A percentile compares a stretch with the other conserved stretches of the same genome.
Evolutionary conservation across 2,113 vertebrate genomes (phyloP).

Genomic region (Setophaga petechia): DNA sequence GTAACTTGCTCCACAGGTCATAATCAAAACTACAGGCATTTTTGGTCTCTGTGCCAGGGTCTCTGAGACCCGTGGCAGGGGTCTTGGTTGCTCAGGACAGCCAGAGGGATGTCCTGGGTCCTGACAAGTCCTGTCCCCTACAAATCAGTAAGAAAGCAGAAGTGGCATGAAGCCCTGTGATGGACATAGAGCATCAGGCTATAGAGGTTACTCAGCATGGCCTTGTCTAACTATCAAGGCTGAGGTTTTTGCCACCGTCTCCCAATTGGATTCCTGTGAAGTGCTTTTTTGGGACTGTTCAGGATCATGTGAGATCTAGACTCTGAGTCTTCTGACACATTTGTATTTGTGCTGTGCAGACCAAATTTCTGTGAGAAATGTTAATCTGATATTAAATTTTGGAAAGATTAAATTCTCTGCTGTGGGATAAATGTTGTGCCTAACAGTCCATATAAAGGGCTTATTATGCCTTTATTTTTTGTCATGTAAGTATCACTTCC

Average conservation of each 20-base stretch:
- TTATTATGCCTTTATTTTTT: neutral
- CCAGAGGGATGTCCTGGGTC: too few relatives aligned
- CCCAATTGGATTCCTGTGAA: neutral
- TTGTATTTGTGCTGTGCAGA: neutral
- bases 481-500: neutral
- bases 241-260: neutral
- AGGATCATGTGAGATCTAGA: neutral
- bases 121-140: neutral
- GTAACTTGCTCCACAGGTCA: too few relatives aligned
- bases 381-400: neutral
- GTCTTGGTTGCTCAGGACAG: too few relatives aligned
- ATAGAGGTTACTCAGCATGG: neutral
- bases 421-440: neutral
- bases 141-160: fast-evolving
- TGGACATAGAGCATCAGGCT: neutral
- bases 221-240: neutral
- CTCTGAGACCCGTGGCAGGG: too few relatives aligned
- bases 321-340: neutral
- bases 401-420: neutral
- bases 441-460: neutral
- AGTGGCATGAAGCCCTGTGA: fast-evolving
- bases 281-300: neutral
- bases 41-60: too few relatives aligned
- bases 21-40: too few relatives aligned
- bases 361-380: neutral